Percentiles rank a stretch among this genome's conserved stretches.
These are phyloP conservation scores for Drosophila albomicans DNA, from an alignment of 1,140 invertebrate genomes.

Conservation along the genomic window DNA sequence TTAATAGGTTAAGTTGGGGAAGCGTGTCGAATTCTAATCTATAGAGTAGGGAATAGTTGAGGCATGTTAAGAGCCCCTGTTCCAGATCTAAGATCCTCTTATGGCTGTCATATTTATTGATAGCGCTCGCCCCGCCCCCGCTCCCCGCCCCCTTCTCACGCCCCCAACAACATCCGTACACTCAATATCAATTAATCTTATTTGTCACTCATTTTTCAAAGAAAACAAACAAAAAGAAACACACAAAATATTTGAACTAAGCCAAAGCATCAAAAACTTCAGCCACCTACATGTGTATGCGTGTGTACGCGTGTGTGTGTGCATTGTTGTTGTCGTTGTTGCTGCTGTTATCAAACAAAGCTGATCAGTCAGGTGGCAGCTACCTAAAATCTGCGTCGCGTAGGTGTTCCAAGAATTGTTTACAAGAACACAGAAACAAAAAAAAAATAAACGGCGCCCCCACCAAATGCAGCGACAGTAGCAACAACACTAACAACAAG, in stretches of 20 bases:
- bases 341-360: conserved; percentile 76
- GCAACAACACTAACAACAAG: neutral
- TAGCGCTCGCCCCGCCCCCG: conserved; percentile 12
- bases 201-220: conserved; percentile 78
- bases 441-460: conserved; percentile 53
- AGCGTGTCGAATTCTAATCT: neutral
- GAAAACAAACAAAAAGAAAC: conserved; percentile 29
- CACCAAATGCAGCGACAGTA: conserved; percentile 54
- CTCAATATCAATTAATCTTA: conserved; percentile 80
- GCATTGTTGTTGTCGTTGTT: conserved; percentile 30
- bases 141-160: neutral
- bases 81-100: conserved; percentile 74
- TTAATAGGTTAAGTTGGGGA: neutral
- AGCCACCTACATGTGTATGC: conserved; percentile 28
- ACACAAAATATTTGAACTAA: conserved; percentile 23
- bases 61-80: conserved; percentile 25
- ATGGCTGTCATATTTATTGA: conserved; percentile 65
- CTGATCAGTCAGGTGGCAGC: conserved; percentile 80
- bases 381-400: conserved; percentile 69
- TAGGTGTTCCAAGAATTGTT: conserved; percentile 82
- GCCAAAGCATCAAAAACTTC: conserved; percentile 49
- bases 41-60: conserved; percentile 22
- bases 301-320: conserved; percentile 9
- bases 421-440: conserved; percentile 46
- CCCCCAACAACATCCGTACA: neutral